These are phyloP conservation scores for Epiblema foenella DNA, from an alignment of 2,888 invertebrate species.

Conservation along the genomic window DNA sequence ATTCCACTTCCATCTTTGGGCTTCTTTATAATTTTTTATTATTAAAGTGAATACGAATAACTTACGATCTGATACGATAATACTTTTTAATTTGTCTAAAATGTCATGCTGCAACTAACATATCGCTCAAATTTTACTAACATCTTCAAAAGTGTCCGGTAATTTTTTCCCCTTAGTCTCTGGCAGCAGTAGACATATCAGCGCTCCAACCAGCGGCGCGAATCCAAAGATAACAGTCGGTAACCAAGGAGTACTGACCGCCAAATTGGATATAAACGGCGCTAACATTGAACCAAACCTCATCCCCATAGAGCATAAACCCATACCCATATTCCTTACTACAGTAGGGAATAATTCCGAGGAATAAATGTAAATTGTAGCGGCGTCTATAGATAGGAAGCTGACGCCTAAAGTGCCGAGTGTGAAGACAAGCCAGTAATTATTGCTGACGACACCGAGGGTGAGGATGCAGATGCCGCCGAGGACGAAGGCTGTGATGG, in stretches of 20 bases:
- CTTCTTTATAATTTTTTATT: too few species aligned
- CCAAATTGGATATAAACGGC: slow-evolving; percentile 90
- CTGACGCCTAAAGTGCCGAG: slow-evolving; percentile 91
- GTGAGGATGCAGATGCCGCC: slow-evolving; percentile 86
- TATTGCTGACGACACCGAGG: slow-evolving; percentile 82
- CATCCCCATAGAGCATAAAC: slow-evolving; percentile 92
- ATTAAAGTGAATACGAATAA: too few species aligned
- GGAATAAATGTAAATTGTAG: slow-evolving; percentile 92
- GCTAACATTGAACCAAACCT: slow-evolving; percentile 93
- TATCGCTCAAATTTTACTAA: slow-evolving; percentile 59
- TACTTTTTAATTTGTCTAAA: too few species aligned
- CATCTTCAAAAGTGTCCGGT: slow-evolving; percentile 91
- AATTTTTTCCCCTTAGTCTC: slow-evolving; percentile 90
- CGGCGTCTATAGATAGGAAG: slow-evolving; percentile 91
- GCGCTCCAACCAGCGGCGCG: slow-evolving; percentile 87
- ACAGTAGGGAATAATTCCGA: slow-evolving; percentile 96
- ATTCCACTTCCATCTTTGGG: too few species aligned
- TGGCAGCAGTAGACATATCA: slow-evolving; percentile 88
- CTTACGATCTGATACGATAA: too few species aligned
- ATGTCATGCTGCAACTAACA: too few species aligned
- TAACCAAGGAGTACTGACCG: slow-evolving; percentile 82
- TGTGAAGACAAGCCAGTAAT: slow-evolving; percentile 83
- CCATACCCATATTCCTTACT: slow-evolving; percentile 93
- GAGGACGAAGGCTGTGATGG: slow-evolving; percentile 84
- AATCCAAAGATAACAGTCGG: slow-evolving; percentile 90